Evolutionary conservation across 2,888 invertebrate species (phyloP).

Genomic region (Agrilus mali): DNA sequence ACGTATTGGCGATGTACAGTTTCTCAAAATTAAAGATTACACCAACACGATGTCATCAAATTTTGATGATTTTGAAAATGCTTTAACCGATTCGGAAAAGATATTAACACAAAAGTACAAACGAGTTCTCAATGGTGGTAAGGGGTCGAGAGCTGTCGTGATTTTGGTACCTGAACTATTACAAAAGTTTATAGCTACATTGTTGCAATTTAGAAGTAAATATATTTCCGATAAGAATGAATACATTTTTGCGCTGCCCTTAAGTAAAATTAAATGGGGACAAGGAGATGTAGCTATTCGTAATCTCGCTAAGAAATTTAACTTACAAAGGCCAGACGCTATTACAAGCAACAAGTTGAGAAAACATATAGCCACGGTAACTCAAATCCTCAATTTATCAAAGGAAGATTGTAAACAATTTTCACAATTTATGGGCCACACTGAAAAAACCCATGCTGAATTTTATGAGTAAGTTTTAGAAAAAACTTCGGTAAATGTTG

Average conservation of each 20-base stretch:
- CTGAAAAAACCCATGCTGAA: slow-evolving; percentile 13
- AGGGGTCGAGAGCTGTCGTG: slow-evolving; percentile 19
- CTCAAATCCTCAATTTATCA: slow-evolving; percentile 15
- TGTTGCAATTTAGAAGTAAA: slow-evolving; percentile 15
- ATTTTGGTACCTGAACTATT: slow-evolving; percentile 17
- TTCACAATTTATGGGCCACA: slow-evolving; percentile 12
- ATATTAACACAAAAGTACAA: slow-evolving; percentile 16
- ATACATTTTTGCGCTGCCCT: slow-evolving; percentile 18
- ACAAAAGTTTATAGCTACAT: slow-evolving; percentile 13
- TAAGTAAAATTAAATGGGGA: slow-evolving; percentile 17
- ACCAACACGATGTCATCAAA: slow-evolving; percentile 4
- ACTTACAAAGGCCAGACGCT: slow-evolving; percentile 12
- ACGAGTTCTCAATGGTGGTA: slow-evolving; percentile 18
- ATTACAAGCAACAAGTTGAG: slow-evolving; percentile 16
- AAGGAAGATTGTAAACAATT: not conserved
- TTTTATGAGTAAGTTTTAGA: slow-evolving; percentile 12
- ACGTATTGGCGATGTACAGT: slow-evolving; percentile 12
- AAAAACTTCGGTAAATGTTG: not conserved
- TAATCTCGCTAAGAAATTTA: slow-evolving; percentile 13
- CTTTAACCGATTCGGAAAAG: slow-evolving; percentile 8
- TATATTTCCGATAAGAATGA: slow-evolving; percentile 17
- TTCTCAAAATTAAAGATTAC: slow-evolving; percentile 10
- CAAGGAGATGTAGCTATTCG: slow-evolving; percentile 19
- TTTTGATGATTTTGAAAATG: slow-evolving; percentile 9
- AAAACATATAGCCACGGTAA: slow-evolving; percentile 18